Percentiles rank a stretch among this genome's conserved stretches.
These are phyloP conservation scores for Mastomys natalensis DNA, from an alignment of 2,113 vertebrate genomes.

Conservation along the genomic window DNA sequence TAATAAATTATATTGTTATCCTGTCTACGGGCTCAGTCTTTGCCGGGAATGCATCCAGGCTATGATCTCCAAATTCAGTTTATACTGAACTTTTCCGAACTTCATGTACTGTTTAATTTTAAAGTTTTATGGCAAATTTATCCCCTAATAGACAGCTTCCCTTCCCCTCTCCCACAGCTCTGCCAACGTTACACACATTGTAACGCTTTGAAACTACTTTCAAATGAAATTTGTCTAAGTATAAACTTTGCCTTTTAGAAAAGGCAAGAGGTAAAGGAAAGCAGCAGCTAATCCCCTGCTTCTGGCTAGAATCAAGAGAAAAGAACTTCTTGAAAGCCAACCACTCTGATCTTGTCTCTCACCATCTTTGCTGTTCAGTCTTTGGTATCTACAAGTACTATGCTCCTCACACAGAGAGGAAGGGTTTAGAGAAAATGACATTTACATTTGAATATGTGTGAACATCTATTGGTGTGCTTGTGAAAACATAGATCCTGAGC, in stretches of 20 bases:
- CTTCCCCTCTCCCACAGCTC: background rate
- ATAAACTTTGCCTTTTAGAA: conserved; percentile 51
- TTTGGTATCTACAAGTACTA: background rate
- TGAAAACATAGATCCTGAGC: conserved; percentile 31
- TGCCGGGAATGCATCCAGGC: conserved; percentile 77
- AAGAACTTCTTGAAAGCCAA: background rate
- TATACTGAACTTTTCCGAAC: conserved; percentile 56
- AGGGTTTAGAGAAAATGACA: background rate
- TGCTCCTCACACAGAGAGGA: background rate
- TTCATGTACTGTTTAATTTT: background rate
- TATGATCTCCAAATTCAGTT: conserved; percentile 77
- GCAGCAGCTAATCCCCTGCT: background rate
- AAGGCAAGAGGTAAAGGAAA: conserved; percentile 32
- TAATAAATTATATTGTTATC: conserved; percentile 78
- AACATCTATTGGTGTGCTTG: background rate
- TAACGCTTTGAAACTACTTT: conserved; percentile 31
- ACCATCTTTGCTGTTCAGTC: background rate
- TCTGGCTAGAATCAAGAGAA: background rate
- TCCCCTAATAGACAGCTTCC: background rate
- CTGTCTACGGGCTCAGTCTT: conserved; percentile 74
- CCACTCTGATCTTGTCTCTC: background rate
- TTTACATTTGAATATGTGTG: background rate
- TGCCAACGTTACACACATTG: fast-evolving
- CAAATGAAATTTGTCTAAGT: conserved; percentile 38
- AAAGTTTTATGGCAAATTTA: background rate